Conservation (phyloP, 2,797 vertebrate genomes). For the Cossypha niveicapilla region DNA sequence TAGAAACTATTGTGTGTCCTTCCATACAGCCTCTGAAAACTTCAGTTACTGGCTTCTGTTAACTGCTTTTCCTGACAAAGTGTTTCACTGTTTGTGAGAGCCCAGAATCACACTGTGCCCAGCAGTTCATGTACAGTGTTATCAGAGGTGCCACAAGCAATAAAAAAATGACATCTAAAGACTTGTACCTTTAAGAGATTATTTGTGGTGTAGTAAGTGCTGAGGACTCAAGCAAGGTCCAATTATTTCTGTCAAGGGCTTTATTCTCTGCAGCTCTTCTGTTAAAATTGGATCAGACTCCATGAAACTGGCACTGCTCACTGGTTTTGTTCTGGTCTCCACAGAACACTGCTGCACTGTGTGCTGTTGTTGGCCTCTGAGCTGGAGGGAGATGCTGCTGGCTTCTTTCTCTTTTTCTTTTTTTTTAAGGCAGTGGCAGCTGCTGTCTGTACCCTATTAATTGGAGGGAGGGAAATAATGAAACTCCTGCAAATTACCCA, state of each 20-base stretch:
- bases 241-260: neutral
- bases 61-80: neutral
- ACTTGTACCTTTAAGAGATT: neutral
- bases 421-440: neutral
- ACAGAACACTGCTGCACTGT: neutral
- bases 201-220: neutral
- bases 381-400: neutral
- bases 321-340: neutral
- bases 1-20: neutral
- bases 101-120: neutral
- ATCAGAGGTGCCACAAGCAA: neutral
- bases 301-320: neutral
- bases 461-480: slow-evolving; percentile 9
- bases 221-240: neutral
- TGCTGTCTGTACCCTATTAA: neutral
- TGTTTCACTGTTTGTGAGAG: neutral
- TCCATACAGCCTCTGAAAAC: neutral
- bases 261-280: neutral
- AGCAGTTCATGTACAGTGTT: neutral
- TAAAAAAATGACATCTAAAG: neutral
- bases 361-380: neutral
- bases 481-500: slow-evolving; percentile 11
- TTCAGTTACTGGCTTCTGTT: neutral
- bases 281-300: neutral
- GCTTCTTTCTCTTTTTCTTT: neutral